Conservation (phyloP, 2,888 invertebrate species). For the Andrena flavipes region DNA sequence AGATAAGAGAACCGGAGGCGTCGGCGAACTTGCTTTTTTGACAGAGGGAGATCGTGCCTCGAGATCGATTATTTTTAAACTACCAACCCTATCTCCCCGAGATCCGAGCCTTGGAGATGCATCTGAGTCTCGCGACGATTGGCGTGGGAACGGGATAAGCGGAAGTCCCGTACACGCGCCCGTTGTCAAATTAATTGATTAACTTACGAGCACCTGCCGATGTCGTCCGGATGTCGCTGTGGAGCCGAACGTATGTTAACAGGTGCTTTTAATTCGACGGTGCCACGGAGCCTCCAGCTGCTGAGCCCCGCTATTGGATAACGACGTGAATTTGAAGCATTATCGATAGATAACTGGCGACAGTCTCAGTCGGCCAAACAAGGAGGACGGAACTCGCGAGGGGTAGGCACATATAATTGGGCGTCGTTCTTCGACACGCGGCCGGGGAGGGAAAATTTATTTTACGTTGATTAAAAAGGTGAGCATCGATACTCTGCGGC, state of each 20-base stretch:
- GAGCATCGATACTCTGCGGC: background rate
- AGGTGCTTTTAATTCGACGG: conserved; percentile 65
- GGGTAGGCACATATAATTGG: background rate
- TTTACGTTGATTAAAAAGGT: background rate
- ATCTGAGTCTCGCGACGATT: conserved; percentile 11
- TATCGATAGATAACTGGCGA: conserved; percentile 42
- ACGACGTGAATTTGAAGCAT: conserved; percentile 54
- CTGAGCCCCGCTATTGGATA: conserved; percentile 39
- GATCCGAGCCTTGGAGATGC: background rate
- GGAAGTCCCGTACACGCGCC: conserved; percentile 64
- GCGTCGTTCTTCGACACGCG: background rate
- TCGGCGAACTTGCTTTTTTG: background rate
- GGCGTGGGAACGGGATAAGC: conserved; percentile 11
- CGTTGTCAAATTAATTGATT: conserved; percentile 71
- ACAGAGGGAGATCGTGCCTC: background rate
- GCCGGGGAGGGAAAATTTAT: background rate
- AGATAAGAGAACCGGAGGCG: background rate
- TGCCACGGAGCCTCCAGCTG: conserved; percentile 50
- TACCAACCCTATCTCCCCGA: background rate
- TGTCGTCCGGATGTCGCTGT: conserved; percentile 56
- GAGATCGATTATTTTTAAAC: background rate
- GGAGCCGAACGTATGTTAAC: conserved; percentile 63
- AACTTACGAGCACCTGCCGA: conserved; percentile 67
- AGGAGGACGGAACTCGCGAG: background rate
- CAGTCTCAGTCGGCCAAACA: conserved; percentile 49